Conservation (phyloP, 2,113 vertebrate genomes). For the Ifrita kowaldi region DNA sequence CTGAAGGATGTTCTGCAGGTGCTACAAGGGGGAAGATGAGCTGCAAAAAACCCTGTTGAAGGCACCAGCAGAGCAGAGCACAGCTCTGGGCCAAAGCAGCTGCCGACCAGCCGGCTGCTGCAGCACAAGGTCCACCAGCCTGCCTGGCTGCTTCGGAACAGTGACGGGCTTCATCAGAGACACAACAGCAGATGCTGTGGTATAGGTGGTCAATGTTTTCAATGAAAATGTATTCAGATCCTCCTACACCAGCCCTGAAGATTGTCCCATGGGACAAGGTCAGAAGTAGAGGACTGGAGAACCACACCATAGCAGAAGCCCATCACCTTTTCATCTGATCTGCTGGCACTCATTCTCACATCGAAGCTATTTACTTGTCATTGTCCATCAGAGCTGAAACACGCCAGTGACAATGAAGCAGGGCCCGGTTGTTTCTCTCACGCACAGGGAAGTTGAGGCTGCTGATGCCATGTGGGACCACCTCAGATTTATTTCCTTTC, state of each 20-base stretch:
- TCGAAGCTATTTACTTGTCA: rapidly evolving
- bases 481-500: not conserved
- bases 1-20: rapidly evolving
- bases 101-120: not conserved
- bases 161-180: not conserved
- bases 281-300: not conserved
- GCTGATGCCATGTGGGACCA: not conserved
- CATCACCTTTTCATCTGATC: not conserved
- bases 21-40: not conserved
- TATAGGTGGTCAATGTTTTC: not conserved
- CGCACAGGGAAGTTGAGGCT: not conserved
- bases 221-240: not conserved
- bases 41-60: not conserved
- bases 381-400: not conserved
- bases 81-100: rapidly evolving
- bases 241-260: not conserved
- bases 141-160: not conserved
- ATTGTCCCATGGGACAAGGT: not conserved
- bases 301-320: rapidly evolving
- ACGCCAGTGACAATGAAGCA: not conserved
- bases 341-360: not conserved
- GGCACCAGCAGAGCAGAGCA: not conserved
- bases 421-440: not conserved
- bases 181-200: not conserved
- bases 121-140: not conserved